A percentile compares a stretch with the other conserved stretches of the same genome.
Conservation (phyloP, 92 coral and sea anemone species). For the Desmophyllum pertusum region DNA sequence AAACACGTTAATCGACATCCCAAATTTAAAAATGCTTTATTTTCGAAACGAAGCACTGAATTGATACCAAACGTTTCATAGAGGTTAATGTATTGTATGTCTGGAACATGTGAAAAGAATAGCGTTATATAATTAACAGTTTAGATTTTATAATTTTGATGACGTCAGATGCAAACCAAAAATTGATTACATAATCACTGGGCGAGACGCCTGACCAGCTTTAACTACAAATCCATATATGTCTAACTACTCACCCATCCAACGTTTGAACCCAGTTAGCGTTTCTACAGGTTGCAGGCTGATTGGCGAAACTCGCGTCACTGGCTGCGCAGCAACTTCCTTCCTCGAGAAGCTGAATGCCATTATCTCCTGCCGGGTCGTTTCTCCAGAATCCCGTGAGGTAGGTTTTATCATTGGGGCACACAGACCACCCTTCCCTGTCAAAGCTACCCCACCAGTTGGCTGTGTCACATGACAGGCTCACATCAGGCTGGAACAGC, state of each 20-base stretch:
- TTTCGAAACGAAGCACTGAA: background rate
- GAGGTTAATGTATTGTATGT: too few relatives aligned
- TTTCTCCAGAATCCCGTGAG: slow-evolving; percentile 2
- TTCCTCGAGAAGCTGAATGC: slow-evolving; percentile 1
- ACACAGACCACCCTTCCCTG: background rate
- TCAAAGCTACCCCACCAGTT: background rate
- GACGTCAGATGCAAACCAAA: too few relatives aligned
- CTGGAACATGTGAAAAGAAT: too few relatives aligned
- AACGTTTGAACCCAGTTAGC: background rate
- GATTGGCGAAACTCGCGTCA: background rate
- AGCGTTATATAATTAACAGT: too few relatives aligned
- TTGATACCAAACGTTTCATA: too few relatives aligned
- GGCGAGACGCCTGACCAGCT: too few relatives aligned
- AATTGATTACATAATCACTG: too few relatives aligned
- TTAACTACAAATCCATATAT: too few relatives aligned
- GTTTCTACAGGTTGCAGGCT: background rate
- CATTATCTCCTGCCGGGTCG: background rate
- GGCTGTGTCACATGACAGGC: background rate
- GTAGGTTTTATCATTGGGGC: background rate
- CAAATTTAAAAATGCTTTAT: too few relatives aligned
- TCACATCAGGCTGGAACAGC: background rate
- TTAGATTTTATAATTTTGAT: too few relatives aligned
- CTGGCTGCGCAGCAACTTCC: slow-evolving; percentile 10
- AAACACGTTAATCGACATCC: too few relatives aligned
- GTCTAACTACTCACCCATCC: slow-evolving; percentile 3